phyloP scores from a whole-genome alignment of 2,113 vertebrate species.

The Oreochromis niloticus region DNA sequence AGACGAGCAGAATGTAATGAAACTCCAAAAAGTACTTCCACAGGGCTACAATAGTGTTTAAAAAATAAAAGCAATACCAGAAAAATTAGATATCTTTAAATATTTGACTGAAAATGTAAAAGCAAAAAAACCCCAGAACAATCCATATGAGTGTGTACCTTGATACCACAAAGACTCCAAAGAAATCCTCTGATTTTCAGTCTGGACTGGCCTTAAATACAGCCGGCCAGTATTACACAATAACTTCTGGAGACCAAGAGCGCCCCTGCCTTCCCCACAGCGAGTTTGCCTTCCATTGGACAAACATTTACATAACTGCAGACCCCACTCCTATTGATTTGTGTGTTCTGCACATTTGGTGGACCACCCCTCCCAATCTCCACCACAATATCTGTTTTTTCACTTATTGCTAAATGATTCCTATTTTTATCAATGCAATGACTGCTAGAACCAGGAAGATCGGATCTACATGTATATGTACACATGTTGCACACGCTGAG shows the following conservation, averaged over 20 bases:
- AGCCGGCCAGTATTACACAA: constrained; percentile 49
- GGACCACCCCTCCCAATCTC: neutral
- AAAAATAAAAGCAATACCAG: neutral
- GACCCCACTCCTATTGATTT: constrained; percentile 8
- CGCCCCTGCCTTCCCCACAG: constrained; percentile 23
- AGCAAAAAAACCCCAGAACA: neutral
- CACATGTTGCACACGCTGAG: neutral
- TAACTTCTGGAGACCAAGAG: neutral
- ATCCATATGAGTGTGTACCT: constrained; percentile 38
- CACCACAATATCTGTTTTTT: neutral
- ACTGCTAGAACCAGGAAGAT: neutral
- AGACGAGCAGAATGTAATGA: neutral
- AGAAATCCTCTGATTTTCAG: constrained; percentile 6
- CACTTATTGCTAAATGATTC: neutral
- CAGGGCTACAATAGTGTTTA: neutral
- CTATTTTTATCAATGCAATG: constrained; percentile 14
- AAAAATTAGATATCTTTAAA: neutral
- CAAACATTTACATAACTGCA: constrained; percentile 56
- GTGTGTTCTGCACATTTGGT: constrained; percentile 2
- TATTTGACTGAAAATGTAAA: neutral
- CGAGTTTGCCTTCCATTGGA: constrained; percentile 45
- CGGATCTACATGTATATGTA: neutral
- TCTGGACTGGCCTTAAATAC: constrained; percentile 61
- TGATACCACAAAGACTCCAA: constrained; percentile 2
- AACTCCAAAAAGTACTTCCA: neutral